phyloP scores from a whole-genome alignment of 2,113 vertebrate species.

The Copsychus sechellarum region DNA sequence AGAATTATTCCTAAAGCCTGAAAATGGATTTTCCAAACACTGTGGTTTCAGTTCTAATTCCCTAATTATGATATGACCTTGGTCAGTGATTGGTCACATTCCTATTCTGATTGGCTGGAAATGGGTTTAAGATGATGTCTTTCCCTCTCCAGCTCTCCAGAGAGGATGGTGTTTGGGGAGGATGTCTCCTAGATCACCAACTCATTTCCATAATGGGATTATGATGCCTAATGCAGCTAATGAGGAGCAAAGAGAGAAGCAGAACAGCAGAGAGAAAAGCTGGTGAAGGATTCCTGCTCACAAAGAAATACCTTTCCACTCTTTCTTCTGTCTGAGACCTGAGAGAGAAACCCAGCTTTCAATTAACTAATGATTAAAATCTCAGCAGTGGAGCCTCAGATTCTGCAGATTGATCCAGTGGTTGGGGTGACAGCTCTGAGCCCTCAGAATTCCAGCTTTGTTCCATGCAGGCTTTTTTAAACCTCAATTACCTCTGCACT shows the following conservation, averaged over 20 bases:
- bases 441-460: neutral
- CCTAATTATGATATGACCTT: neutral
- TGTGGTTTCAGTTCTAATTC: conserved; percentile 30
- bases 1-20: conserved; percentile 48
- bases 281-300: neutral
- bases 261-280: neutral
- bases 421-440: neutral
- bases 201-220: conserved; percentile 63
- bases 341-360: neutral
- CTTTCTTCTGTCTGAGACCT: neutral
- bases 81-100: conserved; percentile 1
- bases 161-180: conserved; percentile 10
- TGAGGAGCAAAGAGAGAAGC: conserved; percentile 8
- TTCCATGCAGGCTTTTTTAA: neutral
- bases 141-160: neutral
- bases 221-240: conserved; percentile 26
- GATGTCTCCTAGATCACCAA: neutral
- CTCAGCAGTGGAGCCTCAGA: neutral
- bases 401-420: neutral
- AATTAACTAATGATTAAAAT: neutral
- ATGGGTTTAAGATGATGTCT: neutral
- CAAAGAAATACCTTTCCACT: neutral
- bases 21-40: conserved; percentile 51
- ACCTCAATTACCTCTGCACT: neutral
- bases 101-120: neutral